Percentiles rank a stretch among this genome's conserved stretches.
These are phyloP conservation scores for Vombatus ursinus DNA, from an alignment of 2,113 vertebrate species.

Conservation along the genomic window DNA sequence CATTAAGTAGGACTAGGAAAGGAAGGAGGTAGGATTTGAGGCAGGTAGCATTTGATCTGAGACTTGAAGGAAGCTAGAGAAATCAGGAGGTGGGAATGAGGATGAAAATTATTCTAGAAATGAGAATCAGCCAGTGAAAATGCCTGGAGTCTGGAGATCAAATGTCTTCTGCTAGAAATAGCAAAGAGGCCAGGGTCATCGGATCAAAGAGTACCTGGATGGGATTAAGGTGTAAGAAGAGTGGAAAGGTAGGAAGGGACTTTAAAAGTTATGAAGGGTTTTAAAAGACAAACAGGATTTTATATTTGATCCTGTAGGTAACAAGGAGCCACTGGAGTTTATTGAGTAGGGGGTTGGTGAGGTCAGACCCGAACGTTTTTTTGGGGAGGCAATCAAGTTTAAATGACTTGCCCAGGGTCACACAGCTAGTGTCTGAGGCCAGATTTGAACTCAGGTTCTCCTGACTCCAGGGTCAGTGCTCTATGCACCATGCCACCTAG, in stretches of 20 bases:
- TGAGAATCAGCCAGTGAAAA: not conserved
- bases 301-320: not conserved
- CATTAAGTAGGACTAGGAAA: not conserved
- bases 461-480: no score
- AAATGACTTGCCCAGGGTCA: not conserved
- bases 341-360: not conserved
- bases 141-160: not conserved
- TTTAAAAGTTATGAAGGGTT: not conserved
- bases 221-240: not conserved
- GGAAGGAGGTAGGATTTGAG: not conserved
- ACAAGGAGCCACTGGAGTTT: not conserved
- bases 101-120: not conserved
- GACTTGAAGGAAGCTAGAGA: not conserved
- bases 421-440: not conserved
- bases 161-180: not conserved
- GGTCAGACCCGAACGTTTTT: no score
- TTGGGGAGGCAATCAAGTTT: no score
- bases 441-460: not conserved
- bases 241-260: not conserved
- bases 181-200: not conserved
- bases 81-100: not conserved
- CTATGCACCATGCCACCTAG: no score
- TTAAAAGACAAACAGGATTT: not conserved
- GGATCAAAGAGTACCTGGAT: not conserved
- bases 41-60: not conserved